Conservation (phyloP, 2,113 vertebrate genomes). For the Scolopax mira region DNA sequence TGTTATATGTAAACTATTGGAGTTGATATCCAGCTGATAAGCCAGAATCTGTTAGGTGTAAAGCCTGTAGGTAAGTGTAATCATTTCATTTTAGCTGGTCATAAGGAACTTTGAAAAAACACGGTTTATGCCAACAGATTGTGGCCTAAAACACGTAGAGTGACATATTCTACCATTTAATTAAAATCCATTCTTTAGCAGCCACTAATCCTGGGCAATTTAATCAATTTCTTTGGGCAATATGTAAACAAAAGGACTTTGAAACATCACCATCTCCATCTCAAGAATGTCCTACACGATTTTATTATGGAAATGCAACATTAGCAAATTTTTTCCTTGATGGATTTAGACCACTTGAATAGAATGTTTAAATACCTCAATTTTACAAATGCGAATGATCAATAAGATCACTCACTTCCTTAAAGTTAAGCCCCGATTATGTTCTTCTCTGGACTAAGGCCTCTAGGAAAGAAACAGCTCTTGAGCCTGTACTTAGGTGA, state of each 20-base stretch:
- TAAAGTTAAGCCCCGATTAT: constrained; percentile 37
- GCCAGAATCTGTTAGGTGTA: not conserved
- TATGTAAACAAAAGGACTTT: constrained; percentile 18
- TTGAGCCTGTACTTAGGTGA: not conserved
- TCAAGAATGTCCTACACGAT: not conserved
- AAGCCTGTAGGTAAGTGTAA: not conserved
- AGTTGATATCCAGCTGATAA: constrained; percentile 6
- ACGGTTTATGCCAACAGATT: not conserved
- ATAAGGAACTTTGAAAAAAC: not conserved
- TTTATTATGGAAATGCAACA: constrained; percentile 30
- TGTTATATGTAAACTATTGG: not conserved
- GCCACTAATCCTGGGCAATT: constrained; percentile 11
- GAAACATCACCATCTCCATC: not conserved
- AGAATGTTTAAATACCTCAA: constrained; percentile 1
- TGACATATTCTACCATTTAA: constrained; percentile 31
- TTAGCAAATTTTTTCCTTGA: not conserved
- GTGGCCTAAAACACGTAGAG: not conserved
- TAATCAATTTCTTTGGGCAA: constrained; percentile 29
- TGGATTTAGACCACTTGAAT: constrained; percentile 3
- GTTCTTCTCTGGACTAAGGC: not conserved
- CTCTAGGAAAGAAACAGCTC: constrained; percentile 3
- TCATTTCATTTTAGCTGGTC: not conserved
- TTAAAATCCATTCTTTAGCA: constrained; percentile 47
- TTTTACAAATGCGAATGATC: not conserved
- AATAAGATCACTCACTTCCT: constrained; percentile 23